Evolutionary conservation across 2,113 vertebrate species (phyloP).

Genomic region (Tylochromis polylepis): DNA sequence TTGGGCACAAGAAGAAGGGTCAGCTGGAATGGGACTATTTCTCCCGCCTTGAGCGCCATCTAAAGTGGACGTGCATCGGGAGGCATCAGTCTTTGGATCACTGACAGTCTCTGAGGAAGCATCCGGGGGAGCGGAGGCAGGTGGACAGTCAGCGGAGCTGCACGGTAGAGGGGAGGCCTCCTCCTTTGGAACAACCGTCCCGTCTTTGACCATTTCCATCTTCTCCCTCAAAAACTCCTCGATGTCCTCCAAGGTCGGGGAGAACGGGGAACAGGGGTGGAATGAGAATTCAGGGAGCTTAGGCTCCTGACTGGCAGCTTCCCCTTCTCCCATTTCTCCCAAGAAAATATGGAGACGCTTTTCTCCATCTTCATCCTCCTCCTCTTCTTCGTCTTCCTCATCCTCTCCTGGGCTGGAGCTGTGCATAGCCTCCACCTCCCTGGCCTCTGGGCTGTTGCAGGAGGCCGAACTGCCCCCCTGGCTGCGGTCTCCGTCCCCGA

Average conservation of each 20-base stretch:
- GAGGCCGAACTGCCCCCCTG: constrained; percentile 61
- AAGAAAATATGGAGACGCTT: constrained; percentile 44
- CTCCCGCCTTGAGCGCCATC: neutral
- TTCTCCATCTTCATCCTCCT: constrained; percentile 39
- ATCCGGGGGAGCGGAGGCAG: neutral
- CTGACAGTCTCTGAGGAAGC: constrained; percentile 14
- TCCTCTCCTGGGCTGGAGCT: constrained; percentile 48
- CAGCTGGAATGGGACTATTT: neutral
- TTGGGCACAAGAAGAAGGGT: neutral
- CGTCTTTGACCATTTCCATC: constrained; percentile 73
- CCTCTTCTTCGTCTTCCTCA: constrained; percentile 60
- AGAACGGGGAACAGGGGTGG: constrained; percentile 71
- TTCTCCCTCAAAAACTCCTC: constrained; percentile 86
- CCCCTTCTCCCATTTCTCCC: constrained; percentile 6
- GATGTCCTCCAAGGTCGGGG: constrained; percentile 86
- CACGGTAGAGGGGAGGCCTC: constrained; percentile 31
- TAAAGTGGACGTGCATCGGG: neutral
- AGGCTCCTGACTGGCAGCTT: constrained; percentile 31
- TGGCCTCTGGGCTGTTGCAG: constrained; percentile 58
- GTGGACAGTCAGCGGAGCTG: neutral
- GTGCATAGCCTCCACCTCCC: constrained; percentile 32
- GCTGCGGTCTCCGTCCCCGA: constrained; percentile 53
- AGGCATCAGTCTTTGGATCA: neutral
- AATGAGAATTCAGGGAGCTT: constrained; percentile 75
- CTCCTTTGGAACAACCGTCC: constrained; percentile 24